Base-by-base conservation (phyloP, 1,140 invertebrate species). In the Aphaenogaster ashmeadi region DNA sequence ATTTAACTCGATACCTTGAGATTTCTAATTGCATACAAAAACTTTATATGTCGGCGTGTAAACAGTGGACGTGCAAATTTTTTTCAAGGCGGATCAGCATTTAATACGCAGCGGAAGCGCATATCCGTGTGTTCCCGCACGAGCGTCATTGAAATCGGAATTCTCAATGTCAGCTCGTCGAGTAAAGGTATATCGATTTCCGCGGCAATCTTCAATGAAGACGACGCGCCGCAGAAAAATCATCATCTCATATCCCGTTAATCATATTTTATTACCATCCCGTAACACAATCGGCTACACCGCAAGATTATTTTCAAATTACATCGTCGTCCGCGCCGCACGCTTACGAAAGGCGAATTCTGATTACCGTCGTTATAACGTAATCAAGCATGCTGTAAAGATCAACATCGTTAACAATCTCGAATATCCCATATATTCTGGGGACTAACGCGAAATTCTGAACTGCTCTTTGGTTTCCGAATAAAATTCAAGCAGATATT, bases 91-190 rank as follows among this genome's bases (percentile, higher is more conserved):
- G 21, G 21, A 69, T 81, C 21, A 7, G 13, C 47, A 38, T 56
- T 71, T 67, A 50, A 80, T 67, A 80, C 27, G n/a, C 44, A 47
- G 44, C 80, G 80, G 80, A 84, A 84, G 54, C 41, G 41, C 27
- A 33, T 74, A 83, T 74, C 67, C 54, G 54, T 21, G 33, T 50
- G 13, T 50, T 74, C 41, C 6, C 33, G 41, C 27, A 9, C 21
- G 21, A 56, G 18, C 38, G 69, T 84, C 80, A 84, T 84, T 84
- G 69, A 75, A 84, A 62, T 75, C 44, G 69, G 33, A 60, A 75
- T 84, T 44, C 69, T 84, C 80, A 84, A 84, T 84, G 80, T 84
- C 80, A 84, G 27, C 41, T 54, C 41, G 21, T 60, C 80, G 66
- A n/a, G 67, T 69, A 69, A 52, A 60, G 50, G 38, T 44, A 33